Base-by-base conservation (phyloP, 2,797 vertebrate genomes). In the Sphenopsis melanotis region DNA sequence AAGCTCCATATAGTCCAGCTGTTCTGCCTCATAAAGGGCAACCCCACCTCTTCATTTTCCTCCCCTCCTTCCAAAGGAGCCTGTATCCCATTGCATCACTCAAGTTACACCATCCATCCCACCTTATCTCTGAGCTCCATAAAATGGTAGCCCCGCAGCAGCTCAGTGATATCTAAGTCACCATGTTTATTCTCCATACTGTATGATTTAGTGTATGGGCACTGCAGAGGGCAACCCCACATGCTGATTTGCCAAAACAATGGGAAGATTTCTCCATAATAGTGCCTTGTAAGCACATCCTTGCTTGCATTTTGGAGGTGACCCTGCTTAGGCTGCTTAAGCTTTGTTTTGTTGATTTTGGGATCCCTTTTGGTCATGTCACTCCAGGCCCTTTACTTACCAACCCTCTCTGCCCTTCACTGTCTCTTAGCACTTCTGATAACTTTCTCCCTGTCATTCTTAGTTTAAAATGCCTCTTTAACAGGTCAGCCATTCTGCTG, bases 91-190 rank as follows among this genome's bases (percentile, higher is more conserved):
- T 17, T 74, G 21, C 26, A 60, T 39, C 46, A 16, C 18, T 36
- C 34, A 32, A 60, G 21, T 46, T 27, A 27, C 15, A 36, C 0
- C 0, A 36, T 60, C 39, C 26, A 13, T 81, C 18, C 16, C 20
- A 26, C 12, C 8, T 80, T 23, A 46, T 37, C n/a, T 36, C 26
- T 34, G 60, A 74, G 18, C 46, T 21, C 47, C 18, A 41, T 30
- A 10, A 59, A 66, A 27, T 30, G 10, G 21, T 30, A 53, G 24
- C 7, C 39, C n/a, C 39, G 41, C 34, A 53, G 55, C 22, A 27
- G 26, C 46, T 60, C 46, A 30, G 29, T 34, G 44, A 39, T 13
- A 12, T 23, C 26, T 9, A 8, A 47, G 17, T 71, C 34, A 30
- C 8, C 4, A 2, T 34, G 30, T 39, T 66, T 74, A 46, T 46